Evolutionary conservation across 2,113 vertebrate species (phyloP), one percentile per base, ranked within the genome.

Genomic region (Petrocephalus zakoni): DNA sequence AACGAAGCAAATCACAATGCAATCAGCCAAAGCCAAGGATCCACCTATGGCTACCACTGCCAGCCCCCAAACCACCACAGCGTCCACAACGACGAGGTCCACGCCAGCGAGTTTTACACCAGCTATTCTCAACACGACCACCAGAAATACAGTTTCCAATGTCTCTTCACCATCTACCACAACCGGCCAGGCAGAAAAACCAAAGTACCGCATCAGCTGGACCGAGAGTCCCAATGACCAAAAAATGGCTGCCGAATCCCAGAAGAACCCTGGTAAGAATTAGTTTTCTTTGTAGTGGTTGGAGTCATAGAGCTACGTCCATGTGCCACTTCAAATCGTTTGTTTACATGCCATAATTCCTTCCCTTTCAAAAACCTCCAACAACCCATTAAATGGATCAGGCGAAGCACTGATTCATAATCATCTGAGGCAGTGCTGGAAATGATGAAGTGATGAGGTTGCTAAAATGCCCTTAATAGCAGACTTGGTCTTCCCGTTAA

Each of bases 131-230:
- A 87, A 88, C 51, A 25, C 9, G 21, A 88, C 29, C 51, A 47
- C 72, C 34, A 82, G 22, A 17, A 61, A 0, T 6, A 58, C 7
- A 7, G 53, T 1, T 34, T 29, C 78, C 42, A 22, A 34, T 7
- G 0, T 46, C 21, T n/a, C 75, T 2, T 22, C 15, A n/a, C 21
- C 78, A 55, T 22, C 72, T 52, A 88, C 82, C 25, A n/a, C 51
- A 52, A 52, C 29, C n/a, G 10, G n/a, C 15, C 56, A 47, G 58
- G 1, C 75, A 4, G 75, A 5, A n/a, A 75, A 46, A 86, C 21
- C 89, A 19, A 94, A 25, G 88, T 94, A 90, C 88, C 92, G 90
- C 49, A 92, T 95, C 58, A 94, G 90, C 88, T 95, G 94, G 94
- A 94, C 94, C 0, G 94, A 95, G 90, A 94, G 89, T 58, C 91